Percentiles rank a stretch among this genome's conserved stretches.
Evolutionary conservation across 2,888 invertebrate species (phyloP).

Genomic region (Seira ritae): DNA sequence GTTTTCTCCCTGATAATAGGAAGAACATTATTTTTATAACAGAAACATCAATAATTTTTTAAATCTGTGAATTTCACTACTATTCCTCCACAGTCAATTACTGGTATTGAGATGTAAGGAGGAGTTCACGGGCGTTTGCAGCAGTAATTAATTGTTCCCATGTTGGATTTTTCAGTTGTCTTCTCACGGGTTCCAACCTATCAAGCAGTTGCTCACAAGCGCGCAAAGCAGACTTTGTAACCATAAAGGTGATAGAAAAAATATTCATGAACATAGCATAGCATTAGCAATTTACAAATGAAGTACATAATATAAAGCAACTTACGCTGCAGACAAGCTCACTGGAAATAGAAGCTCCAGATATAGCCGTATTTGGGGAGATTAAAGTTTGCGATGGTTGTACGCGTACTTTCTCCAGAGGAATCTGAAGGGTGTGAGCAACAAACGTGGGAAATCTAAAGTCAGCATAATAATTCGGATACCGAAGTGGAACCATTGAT

Average conservation of each 20-base stretch:
- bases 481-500: constrained; percentile 75
- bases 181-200: constrained; percentile 75
- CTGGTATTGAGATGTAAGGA: constrained; percentile 69
- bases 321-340: constrained; percentile 74
- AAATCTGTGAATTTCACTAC: background rate
- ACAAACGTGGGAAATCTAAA: too few species aligned
- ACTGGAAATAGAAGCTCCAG: constrained; percentile 75
- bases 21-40: background rate
- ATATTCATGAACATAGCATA: constrained; percentile 6
- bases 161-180: constrained; percentile 71
- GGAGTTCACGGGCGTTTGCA: constrained; percentile 42
- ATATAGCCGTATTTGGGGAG: constrained; percentile 74
- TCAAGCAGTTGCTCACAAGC: constrained; percentile 74
- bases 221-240: constrained; percentile 18
- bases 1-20: too few species aligned
- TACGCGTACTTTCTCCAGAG: constrained; percentile 75
- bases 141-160: constrained; percentile 64
- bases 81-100: constrained; percentile 30
- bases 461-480: too few species aligned
- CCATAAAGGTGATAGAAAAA: background rate
- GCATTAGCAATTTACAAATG: background rate
- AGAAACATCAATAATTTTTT: background rate
- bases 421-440: constrained; percentile 75
- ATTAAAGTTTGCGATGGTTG: constrained; percentile 75
- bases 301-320: background rate